Base-by-base conservation (phyloP, 2,113 vertebrate species). In the Pseudopipra pipra region DNA sequence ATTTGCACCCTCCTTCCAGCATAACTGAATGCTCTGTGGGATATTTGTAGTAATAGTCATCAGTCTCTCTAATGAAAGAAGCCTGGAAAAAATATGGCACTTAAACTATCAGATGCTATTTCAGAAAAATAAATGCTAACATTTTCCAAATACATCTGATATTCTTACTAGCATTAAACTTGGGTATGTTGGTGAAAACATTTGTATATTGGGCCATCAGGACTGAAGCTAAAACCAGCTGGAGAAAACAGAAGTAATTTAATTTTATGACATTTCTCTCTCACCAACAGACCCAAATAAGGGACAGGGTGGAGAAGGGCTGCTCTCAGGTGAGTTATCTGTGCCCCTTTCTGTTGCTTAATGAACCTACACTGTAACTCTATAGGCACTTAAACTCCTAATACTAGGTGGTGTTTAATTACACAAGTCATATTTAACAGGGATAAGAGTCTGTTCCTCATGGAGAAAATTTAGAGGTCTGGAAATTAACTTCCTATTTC, bases 1-100 rank as follows among this genome's bases (percentile, higher is more conserved):
- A 3, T 80, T 66, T 87, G 83, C 61, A 14, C 55, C 35, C 88
- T 74, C 41, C 71, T 63, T 87, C 85, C 79, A 89, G 81, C 68
- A 90, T 59, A 94, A 95, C 4, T n/a, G 28, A 96, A 87, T 87
- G 82, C 78, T 70, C 92, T 11, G 2, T 91, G 84, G 74, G 82
- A 87, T 91, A 93, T 86, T 72, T 91, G 91, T 63, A 81, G 52
- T 67, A 93, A 93, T 23, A 96, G 41, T 86, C 93, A 94, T 93
- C 82, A 88, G 89, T 58, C 70, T 86, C 61, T 41, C 63, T 87
- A 93, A 93, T 65, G 92, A 85, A 93, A 86, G 71, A 85, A 39
- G 52, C 21, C 82, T 96, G 85, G 72, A 93, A 94, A 91, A 95
- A 93, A 93, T 77, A 91, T 25, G 59, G 41, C 47, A 90, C 49